These are phyloP conservation scores for Drosophila fulvimacula DNA, from an alignment of 2,888 invertebrate genomes.

Conservation along the genomic window DNA sequence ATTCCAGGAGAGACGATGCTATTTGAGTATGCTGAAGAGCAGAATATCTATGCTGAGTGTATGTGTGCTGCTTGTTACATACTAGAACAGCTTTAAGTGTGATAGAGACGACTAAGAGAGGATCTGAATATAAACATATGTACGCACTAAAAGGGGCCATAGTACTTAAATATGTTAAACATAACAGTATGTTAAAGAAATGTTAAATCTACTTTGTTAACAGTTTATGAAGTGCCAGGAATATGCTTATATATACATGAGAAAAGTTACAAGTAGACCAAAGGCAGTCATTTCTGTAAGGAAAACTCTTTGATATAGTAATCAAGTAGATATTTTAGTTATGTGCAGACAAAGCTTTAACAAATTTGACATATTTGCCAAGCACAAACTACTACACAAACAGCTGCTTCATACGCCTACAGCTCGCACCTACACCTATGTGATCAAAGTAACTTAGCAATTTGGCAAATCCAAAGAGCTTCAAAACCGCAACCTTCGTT, in stretches of 20 bases:
- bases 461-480: slow-evolving; percentile 5
- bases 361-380: neutral
- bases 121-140: neutral
- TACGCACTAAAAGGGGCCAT: neutral
- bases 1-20: no score
- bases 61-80: fast-evolving
- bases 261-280: no score
- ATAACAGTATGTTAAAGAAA: neutral
- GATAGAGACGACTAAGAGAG: neutral
- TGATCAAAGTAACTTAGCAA: slow-evolving; percentile 4
- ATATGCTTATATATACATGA: neutral
- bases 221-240: neutral
- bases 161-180: neutral
- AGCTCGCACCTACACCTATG: neutral
- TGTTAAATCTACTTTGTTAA: neutral
- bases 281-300: neutral
- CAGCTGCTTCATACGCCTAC: neutral
- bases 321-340: neutral
- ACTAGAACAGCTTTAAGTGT: neutral
- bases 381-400: neutral
- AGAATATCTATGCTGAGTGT: neutral
- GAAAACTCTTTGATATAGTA: slow-evolving; percentile 67
- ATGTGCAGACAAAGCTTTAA: neutral
- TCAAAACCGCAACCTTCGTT: slow-evolving; percentile 12
- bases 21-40: neutral